Conservation (phyloP, 2,113 vertebrate species). For the Gopherus flavomarginatus region DNA sequence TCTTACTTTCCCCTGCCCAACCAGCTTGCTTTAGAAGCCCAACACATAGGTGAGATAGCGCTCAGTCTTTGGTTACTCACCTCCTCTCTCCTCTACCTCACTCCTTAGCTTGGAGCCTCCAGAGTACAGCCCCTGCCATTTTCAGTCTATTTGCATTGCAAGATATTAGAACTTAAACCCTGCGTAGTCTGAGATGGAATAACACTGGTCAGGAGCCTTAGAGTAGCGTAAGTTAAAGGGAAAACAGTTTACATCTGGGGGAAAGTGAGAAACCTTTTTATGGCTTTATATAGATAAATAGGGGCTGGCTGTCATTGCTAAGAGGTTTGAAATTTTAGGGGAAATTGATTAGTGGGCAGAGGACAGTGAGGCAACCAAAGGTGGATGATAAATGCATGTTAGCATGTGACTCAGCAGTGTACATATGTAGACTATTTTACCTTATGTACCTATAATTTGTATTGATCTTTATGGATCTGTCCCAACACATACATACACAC, state of each 20-base stretch:
- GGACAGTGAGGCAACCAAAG: not conserved
- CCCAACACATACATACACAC: not conserved
- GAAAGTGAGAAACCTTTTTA: not conserved
- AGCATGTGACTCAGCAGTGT: not conserved
- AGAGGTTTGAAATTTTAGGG: not conserved
- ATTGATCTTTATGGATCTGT: not conserved
- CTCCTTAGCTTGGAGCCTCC: not conserved
- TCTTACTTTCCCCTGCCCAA: not conserved
- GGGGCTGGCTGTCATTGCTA: not conserved
- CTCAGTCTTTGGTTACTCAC: not conserved
- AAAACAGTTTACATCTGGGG: not conserved
- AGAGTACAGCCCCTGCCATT: rapidly evolving
- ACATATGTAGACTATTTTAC: not conserved
- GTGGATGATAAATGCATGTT: not conserved
- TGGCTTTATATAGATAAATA: not conserved
- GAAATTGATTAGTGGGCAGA: not conserved
- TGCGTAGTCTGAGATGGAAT: not conserved
- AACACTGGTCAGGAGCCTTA: not conserved
- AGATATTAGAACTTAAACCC: not conserved
- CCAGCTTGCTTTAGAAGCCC: not conserved
- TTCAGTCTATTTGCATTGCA: not conserved
- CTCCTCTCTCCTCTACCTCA: not conserved
- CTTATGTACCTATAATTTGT: not conserved
- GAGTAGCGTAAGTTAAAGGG: not conserved
- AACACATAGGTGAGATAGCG: not conserved